A percentile compares a stretch with the other conserved stretches of the same genome.
phyloP scores from a whole-genome alignment of 1,140 invertebrate species.

The Rhagoletis zephyria region DNA sequence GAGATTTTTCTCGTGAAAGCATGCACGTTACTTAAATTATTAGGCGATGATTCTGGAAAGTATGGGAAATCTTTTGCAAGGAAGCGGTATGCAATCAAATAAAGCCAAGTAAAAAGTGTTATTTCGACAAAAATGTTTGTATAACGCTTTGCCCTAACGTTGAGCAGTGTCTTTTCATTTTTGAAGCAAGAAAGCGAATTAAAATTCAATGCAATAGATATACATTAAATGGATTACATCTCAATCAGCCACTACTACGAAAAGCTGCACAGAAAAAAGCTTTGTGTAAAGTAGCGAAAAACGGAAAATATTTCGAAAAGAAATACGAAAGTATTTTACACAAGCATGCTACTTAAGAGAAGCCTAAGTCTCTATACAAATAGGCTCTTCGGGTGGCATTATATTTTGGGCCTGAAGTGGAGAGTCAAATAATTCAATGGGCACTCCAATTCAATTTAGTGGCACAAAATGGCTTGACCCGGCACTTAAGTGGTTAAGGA shows the following conservation, averaged over 20 bases:
- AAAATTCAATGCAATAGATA: background rate
- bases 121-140: too few relatives aligned
- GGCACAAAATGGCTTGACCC: conserved; percentile 35
- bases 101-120: too few relatives aligned
- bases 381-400: background rate
- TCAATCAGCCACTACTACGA: background rate
- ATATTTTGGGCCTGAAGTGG: background rate
- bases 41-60: too few relatives aligned
- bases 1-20: too few relatives aligned
- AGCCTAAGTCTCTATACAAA: background rate
- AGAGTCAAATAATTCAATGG: conserved; percentile 14
- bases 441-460: conserved; percentile 45
- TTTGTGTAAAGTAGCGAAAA: background rate
- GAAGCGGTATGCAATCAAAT: too few relatives aligned
- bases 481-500: conserved; percentile 42
- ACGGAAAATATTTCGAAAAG: background rate
- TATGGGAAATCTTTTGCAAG: too few relatives aligned
- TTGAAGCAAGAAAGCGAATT: background rate
- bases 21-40: too few relatives aligned
- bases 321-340: background rate
- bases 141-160: too few relatives aligned
- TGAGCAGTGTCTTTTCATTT: too few relatives aligned
- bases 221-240: background rate
- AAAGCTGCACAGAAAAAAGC: too few relatives aligned
- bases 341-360: background rate